Conservation (phyloP, 2,113 vertebrate genomes). For the Labeo catla region DNA sequence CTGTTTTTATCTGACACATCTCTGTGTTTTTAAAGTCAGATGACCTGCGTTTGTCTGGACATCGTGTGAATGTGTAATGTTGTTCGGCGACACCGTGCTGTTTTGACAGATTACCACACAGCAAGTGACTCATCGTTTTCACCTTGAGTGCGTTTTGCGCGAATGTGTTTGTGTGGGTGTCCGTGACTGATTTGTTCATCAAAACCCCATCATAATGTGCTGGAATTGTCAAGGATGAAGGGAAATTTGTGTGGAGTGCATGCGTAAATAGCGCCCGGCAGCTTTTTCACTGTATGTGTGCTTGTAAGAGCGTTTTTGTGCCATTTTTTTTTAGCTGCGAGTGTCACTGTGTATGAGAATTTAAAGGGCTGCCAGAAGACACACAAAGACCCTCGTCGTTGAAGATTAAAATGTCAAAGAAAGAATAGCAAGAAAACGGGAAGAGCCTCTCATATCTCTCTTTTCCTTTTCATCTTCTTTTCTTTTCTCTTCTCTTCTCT, state of each 20-base stretch:
- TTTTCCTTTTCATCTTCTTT: neutral
- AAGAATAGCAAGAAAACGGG: slow-evolving; percentile 37
- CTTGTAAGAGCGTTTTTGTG: slow-evolving; percentile 14
- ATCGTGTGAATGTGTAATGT: slow-evolving; percentile 45
- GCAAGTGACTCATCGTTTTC: slow-evolving; percentile 50
- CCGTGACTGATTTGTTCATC: slow-evolving; percentile 42
- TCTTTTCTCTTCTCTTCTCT: neutral
- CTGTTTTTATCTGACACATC: slow-evolving; percentile 33
- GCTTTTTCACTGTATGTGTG: slow-evolving; percentile 20
- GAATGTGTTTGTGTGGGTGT: slow-evolving; percentile 10
- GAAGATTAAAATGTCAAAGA: slow-evolving; percentile 56
- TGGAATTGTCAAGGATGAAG: slow-evolving; percentile 9
- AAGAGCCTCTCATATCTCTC: neutral
- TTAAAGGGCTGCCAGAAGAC: slow-evolving; percentile 40
- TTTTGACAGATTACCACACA: slow-evolving; percentile 51
- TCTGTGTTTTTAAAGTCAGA: slow-evolving; percentile 17
- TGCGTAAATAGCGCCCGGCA: neutral
- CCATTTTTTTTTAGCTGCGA: neutral
- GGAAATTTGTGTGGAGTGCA: neutral
- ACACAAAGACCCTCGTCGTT: slow-evolving; percentile 51
- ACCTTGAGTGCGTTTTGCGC: slow-evolving; percentile 25
- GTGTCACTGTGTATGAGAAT: slow-evolving; percentile 39
- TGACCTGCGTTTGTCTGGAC: slow-evolving; percentile 34
- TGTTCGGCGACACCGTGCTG: slow-evolving; percentile 7
- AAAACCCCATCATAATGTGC: neutral